phyloP scores from a whole-genome alignment of 2,113 vertebrate genomes.

The Podocnemis expansa region DNA sequence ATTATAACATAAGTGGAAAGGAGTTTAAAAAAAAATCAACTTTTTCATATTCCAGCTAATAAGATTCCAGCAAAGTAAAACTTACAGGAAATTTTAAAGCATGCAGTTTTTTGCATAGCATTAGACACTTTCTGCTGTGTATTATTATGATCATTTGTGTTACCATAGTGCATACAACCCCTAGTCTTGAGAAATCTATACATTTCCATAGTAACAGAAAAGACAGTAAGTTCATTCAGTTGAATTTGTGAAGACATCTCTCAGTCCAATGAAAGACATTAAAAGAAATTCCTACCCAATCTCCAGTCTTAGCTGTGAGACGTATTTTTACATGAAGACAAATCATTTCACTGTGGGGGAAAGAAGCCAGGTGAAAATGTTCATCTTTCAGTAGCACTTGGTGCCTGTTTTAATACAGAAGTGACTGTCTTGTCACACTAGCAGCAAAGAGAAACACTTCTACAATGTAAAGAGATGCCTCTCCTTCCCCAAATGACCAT shows the following conservation, averaged over 20 bases:
- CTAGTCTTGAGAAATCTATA: not conserved
- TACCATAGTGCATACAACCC: not conserved
- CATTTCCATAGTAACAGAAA: not conserved
- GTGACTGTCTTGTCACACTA: not conserved
- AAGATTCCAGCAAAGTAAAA: not conserved
- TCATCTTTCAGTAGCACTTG: not conserved
- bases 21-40: not conserved
- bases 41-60: not conserved
- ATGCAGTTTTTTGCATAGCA: not conserved
- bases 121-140: not conserved
- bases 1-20: not conserved
- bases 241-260: not conserved
- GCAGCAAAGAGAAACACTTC: not conserved
- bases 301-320: not conserved
- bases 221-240: not conserved
- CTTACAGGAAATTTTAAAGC: slow-evolving; percentile 2
- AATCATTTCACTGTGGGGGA: not conserved
- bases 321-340: not conserved
- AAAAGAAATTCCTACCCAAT: not conserved
- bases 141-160: not conserved
- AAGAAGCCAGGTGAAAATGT: not conserved
- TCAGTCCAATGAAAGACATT: not conserved
- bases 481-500: not conserved
- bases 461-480: not conserved
- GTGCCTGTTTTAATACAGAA: not conserved